A percentile compares a stretch with the other conserved stretches of the same genome.
phyloP scores from a whole-genome alignment of 2,113 vertebrate genomes.

The Ciconia maguari region DNA sequence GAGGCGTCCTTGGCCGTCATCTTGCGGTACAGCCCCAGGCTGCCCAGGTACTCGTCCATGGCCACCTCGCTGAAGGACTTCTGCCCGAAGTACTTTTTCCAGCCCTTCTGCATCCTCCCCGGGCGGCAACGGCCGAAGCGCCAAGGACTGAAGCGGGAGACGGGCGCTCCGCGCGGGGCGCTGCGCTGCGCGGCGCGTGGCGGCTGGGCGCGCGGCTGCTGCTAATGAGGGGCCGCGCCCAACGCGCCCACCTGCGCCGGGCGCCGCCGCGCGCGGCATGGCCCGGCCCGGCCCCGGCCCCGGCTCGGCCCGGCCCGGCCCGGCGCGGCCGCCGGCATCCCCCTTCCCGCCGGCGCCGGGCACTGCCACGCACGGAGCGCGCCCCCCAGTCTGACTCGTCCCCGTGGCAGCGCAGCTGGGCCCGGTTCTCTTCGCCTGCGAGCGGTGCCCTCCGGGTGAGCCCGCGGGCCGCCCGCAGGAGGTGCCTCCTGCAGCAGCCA shows the following conservation, averaged over 20 bases:
- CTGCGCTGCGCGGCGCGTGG: not conserved
- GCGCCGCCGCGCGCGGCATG: not conserved
- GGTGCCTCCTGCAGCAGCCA: not conserved
- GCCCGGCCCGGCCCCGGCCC: not conserved
- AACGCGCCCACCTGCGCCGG: not conserved
- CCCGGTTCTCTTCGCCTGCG: not conserved
- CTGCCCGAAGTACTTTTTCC: slow-evolving; percentile 88
- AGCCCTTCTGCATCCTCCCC: slow-evolving; percentile 86
- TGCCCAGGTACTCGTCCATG: slow-evolving; percentile 95
- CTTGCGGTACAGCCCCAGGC: slow-evolving; percentile 91
- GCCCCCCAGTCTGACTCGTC: accelerated
- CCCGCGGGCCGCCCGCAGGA: not conserved
- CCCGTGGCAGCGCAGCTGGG: too few species aligned
- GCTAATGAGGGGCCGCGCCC: not conserved
- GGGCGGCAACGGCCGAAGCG: not conserved
- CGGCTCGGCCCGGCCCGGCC: not conserved
- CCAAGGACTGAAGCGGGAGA: too few species aligned
- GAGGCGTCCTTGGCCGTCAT: slow-evolving; percentile 93
- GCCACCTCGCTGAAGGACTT: slow-evolving; percentile 80
- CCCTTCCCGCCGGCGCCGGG: too few species aligned
- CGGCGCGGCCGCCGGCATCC: not conserved
- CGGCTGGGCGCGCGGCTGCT: slow-evolving; percentile 41
- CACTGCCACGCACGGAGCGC: too few species aligned
- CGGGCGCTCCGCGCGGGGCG: not conserved
- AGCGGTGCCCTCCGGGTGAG: not conserved